Evolutionary conservation across 2,797 vertebrate species (phyloP), one percentile per base, ranked within the genome.

Genomic region (Otolemur crassicaudatus): DNA sequence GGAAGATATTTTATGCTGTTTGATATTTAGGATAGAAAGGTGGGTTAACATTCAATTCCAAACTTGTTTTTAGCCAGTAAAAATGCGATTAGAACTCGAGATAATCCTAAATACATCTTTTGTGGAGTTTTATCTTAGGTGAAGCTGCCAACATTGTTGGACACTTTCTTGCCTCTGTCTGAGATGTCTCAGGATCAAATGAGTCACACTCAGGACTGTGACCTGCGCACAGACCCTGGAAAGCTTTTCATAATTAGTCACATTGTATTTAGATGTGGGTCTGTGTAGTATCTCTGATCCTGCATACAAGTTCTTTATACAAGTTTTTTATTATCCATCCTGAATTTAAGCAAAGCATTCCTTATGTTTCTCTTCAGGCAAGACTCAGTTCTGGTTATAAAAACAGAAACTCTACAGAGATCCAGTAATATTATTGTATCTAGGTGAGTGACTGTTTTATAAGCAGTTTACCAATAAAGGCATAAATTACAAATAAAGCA

Each of bases 271-370:
- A 80, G 65, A n/a, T 43, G 23, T 20, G 29, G 4, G 93, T 20
- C 22, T 94, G 58, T 53, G 25, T 3, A 43, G 27, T 80, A n/a
- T 31, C 40, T 65, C 49, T 53, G 22, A 65, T 19, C 19, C 46
- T 49, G 46, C 46, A 49, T 49, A 49, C 11, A 46, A 46, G 43
- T 46, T 46, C 40, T 89, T 94, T 87, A 73, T 46, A 63, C 13
- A 43, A 67, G 25, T 82, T 87, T 5, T 56, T 90, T 88, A 5
- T 67, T 76, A 92, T 37, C 84, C 17, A 93, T 72, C 46, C 95
- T 90, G 31, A 84, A 4, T 93, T 80, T 87, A 90, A 84, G 4
- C 5, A 93, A 91, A 7, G 9, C 10, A 46, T 83, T 61, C 43
- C 12, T 79, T 49, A 75, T 20, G 11, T 65, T 89, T 67, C 37